A percentile compares a stretch with the other conserved stretches of the same genome.
Evolutionary conservation across 2,797 vertebrate genomes (phyloP).

Genomic region (Silurus aristotelis): DNA sequence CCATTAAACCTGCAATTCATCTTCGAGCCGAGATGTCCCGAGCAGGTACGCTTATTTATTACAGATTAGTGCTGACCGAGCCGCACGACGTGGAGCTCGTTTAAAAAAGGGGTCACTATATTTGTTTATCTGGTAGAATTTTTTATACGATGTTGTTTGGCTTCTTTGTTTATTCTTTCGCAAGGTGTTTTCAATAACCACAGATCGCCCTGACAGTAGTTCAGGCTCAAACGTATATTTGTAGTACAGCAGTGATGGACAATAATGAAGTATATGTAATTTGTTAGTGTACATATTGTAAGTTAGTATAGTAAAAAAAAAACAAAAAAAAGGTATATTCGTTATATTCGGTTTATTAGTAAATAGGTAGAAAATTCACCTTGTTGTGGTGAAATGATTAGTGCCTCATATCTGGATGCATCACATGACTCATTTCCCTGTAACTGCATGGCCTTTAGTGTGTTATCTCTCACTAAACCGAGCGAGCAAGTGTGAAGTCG

Average conservation of each 20-base stretch:
- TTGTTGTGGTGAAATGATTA: neutral
- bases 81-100: slow-evolving; percentile 29
- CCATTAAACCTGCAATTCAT: slow-evolving; percentile 81
- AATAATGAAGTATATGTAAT: too few species aligned
- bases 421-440: neutral
- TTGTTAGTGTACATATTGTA: too few species aligned
- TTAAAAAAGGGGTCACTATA: slow-evolving; percentile 53
- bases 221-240: too few species aligned
- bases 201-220: too few species aligned
- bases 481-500: neutral
- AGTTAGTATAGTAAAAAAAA: too few species aligned
- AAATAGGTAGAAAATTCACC: neutral
- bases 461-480: neutral
- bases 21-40: slow-evolving; percentile 65
- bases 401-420: neutral
- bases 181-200: neutral
- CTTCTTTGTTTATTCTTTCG: neutral
- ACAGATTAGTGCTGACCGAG: slow-evolving; percentile 54
- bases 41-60: slow-evolving; percentile 76
- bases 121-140: slow-evolving; percentile 47
- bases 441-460: neutral
- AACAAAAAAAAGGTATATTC: too few species aligned
- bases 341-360: too few species aligned
- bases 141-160: too few species aligned
- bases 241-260: too few species aligned